Evolutionary conservation across 2,797 vertebrate genomes (phyloP).

Genomic region (Merluccius polli): DNA sequence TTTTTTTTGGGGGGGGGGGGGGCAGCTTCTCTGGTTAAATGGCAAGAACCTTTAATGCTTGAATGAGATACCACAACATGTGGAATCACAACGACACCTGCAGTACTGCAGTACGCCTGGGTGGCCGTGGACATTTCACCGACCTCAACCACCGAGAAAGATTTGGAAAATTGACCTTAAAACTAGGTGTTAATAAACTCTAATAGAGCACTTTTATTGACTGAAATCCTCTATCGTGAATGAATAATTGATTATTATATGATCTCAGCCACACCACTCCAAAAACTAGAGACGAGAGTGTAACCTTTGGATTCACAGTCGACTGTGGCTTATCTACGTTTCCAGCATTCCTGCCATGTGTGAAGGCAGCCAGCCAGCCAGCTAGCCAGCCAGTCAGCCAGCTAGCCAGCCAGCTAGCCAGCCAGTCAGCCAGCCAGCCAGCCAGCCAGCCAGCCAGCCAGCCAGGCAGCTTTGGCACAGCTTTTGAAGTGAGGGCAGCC

Average conservation of each 20-base stretch:
- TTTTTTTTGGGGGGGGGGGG: background rate
- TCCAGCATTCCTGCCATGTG: slow-evolving; percentile 1
- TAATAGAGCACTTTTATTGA: background rate
- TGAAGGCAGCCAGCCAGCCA: background rate
- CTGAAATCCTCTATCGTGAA: background rate
- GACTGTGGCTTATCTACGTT: background rate
- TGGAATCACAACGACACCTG: background rate
- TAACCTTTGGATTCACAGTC: slow-evolving; percentile 1
- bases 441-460: slow-evolving; percentile 5
- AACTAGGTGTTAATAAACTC: background rate
- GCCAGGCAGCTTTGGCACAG: slow-evolving; percentile 13
- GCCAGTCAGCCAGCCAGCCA: background rate
- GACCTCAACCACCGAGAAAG: too few species aligned
- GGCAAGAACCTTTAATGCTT: background rate
- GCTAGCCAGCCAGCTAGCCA: background rate
- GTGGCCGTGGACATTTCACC: too few species aligned
- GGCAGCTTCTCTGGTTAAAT: background rate
- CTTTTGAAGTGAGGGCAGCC: slow-evolving; percentile 16
- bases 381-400: background rate
- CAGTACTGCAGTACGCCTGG: too few species aligned
- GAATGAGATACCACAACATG: background rate
- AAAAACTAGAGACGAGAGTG: background rate
- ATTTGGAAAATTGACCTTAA: background rate
- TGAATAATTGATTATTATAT: background rate
- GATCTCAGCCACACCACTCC: background rate